A percentile compares a stretch with the other conserved stretches of the same genome.
Conservation (phyloP, 1,140 invertebrate genomes). For the Conopomorpha cramerella region DNA sequence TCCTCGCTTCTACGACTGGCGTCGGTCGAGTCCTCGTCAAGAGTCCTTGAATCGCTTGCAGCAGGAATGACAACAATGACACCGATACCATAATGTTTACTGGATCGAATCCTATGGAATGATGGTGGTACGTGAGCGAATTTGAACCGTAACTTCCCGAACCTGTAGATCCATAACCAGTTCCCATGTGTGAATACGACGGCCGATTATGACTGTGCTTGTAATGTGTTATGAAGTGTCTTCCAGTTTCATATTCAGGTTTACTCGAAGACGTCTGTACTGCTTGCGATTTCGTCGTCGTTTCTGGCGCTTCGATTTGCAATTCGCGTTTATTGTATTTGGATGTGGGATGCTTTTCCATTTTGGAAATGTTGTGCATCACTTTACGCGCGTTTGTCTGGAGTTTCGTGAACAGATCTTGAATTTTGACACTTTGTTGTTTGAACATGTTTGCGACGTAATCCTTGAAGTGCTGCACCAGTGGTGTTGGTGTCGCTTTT, state of each 20-base stretch:
- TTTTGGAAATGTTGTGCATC: conserved; percentile 22
- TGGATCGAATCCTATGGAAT: conserved; percentile 54
- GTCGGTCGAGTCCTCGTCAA: conserved; percentile 32
- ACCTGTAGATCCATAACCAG: conserved; percentile 27
- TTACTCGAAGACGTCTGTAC: conserved; percentile 9
- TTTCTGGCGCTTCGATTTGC: conserved; percentile 1
- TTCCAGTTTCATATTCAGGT: conserved; percentile 12
- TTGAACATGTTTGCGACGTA: conserved; percentile 33
- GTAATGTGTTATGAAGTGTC: conserved; percentile 33
- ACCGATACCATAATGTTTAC: conserved; percentile 55
- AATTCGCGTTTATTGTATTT: conserved; percentile 9
- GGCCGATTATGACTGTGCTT: too few relatives aligned
- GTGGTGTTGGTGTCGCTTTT: conserved; percentile 10
- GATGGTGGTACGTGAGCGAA: conserved; percentile 42
- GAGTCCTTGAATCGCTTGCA: conserved; percentile 49
- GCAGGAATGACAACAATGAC: conserved; percentile 46
- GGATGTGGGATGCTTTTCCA: conserved; percentile 7
- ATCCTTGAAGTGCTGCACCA: conserved; percentile 34
- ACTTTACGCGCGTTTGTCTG: conserved; percentile 36
- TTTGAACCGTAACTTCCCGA: conserved; percentile 15
- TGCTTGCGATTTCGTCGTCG: conserved; percentile 6
- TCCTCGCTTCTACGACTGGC: conserved; percentile 36
- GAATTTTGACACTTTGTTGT: conserved; percentile 36
- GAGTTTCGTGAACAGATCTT: conserved; percentile 30
- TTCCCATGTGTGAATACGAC: too few relatives aligned